Conservation (phyloP, 2,113 vertebrate genomes). For the Gorsachius goisagi region DNA sequence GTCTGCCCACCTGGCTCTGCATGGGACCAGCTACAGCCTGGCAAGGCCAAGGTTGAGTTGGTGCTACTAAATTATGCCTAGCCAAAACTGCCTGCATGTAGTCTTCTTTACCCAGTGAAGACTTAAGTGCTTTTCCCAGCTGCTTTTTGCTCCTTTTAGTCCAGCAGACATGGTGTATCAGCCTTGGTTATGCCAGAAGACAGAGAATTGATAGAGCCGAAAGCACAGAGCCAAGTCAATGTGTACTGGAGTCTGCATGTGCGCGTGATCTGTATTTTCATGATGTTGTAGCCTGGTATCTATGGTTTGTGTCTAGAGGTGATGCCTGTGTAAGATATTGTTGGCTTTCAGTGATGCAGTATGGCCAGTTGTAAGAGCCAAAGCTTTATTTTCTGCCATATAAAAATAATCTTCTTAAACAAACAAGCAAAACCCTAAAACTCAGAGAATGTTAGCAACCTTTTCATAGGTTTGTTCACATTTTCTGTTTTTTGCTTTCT, state of each 20-base stretch:
- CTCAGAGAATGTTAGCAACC: background rate
- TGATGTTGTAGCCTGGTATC: background rate
- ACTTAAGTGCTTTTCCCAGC: background rate
- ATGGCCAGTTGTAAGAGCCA: background rate
- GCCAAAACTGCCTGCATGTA: background rate
- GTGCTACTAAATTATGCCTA: background rate
- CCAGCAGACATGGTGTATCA: background rate
- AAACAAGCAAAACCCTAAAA: background rate
- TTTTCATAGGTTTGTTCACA: background rate
- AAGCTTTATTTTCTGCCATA: background rate
- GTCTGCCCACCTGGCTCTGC: accelerated
- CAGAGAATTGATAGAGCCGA: background rate
- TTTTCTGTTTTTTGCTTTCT: background rate
- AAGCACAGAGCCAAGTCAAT: background rate
- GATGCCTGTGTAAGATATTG: background rate
- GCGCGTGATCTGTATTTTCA: background rate
- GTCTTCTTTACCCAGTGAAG: background rate
- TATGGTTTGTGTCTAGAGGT: background rate
- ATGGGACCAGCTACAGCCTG: background rate
- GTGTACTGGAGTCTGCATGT: background rate
- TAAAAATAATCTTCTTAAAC: background rate
- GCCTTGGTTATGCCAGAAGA: background rate
- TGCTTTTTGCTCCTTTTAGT: background rate
- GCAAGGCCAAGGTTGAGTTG: background rate
- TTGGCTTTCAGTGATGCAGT: background rate